Conservation (phyloP, 2,113 vertebrate genomes). For the Gobio gobio region DNA sequence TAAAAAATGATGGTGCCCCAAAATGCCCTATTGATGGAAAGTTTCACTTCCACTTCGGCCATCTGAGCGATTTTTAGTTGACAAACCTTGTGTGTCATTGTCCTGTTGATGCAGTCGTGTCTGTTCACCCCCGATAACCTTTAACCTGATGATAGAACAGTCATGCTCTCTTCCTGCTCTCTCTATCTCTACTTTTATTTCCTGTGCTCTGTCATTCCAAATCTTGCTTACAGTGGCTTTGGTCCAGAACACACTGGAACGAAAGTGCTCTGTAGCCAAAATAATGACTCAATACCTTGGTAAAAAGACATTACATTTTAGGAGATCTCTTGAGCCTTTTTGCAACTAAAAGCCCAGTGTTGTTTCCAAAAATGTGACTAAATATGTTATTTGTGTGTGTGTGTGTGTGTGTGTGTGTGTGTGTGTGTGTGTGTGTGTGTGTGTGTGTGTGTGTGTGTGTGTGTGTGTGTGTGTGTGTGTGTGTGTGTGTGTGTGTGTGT, state of each 20-base stretch:
- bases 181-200: conserved; percentile 39
- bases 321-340: background rate
- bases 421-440: background rate
- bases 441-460: background rate
- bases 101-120: conserved; percentile 3
- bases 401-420: background rate
- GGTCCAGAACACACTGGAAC: conserved; percentile 24
- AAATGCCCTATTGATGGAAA: background rate
- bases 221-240: conserved; percentile 29
- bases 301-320: background rate
- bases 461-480: background rate
- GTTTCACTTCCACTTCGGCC: background rate
- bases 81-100: background rate
- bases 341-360: background rate
- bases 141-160: conserved; percentile 25
- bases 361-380: conserved; percentile 4
- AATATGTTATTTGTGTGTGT: background rate
- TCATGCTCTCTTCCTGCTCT: conserved; percentile 14
- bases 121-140: conserved; percentile 33
- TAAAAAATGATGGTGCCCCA: background rate
- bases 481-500: background rate
- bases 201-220: conserved; percentile 25
- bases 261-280: conserved; percentile 8
- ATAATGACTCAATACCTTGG: conserved; percentile 13
- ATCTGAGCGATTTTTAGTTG: background rate